phyloP scores from a whole-genome alignment of 2,113 vertebrate genomes.

The Charadrius vociferus region DNA sequence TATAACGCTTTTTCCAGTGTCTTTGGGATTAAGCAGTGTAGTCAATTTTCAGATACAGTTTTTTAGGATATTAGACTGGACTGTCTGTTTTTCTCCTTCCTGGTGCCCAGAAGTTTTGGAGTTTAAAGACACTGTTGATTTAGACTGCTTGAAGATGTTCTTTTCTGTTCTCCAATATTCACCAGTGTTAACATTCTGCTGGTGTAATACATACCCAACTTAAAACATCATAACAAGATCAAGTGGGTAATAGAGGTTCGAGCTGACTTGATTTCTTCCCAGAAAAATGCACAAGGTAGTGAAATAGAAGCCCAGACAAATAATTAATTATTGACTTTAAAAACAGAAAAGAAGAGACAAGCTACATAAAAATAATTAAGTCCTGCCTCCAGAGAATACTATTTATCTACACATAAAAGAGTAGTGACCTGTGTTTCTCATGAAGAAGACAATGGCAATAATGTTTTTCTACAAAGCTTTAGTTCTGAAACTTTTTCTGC shows the following conservation, averaged over 20 bases:
- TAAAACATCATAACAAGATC: not conserved
- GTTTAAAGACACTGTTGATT: not conserved
- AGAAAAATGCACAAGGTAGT: not conserved
- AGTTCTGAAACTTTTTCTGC: not conserved
- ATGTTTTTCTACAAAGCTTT: not conserved
- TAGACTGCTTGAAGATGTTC: not conserved
- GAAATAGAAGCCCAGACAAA: conserved; percentile 3
- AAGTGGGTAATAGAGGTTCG: not conserved
- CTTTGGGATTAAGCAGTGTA: not conserved
- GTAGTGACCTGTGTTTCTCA: not conserved
- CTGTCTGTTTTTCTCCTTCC: not conserved
- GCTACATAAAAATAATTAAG: conserved; percentile 3
- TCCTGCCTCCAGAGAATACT: not conserved
- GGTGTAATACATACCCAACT: not conserved
- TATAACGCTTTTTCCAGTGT: not conserved
- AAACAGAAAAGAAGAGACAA: not conserved
- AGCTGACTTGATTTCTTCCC: not conserved
- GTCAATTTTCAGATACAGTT: not conserved
- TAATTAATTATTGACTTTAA: conserved; percentile 7
- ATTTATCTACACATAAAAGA: conserved; percentile 13
- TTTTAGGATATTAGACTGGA: not conserved
- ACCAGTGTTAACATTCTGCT: not conserved
- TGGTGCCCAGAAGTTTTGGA: not conserved
- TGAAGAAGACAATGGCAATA: not conserved
- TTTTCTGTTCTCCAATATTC: not conserved